These are phyloP conservation scores for Sesia bembeciformis DNA, from an alignment of 2,888 invertebrate genomes.

Conservation along the genomic window DNA sequence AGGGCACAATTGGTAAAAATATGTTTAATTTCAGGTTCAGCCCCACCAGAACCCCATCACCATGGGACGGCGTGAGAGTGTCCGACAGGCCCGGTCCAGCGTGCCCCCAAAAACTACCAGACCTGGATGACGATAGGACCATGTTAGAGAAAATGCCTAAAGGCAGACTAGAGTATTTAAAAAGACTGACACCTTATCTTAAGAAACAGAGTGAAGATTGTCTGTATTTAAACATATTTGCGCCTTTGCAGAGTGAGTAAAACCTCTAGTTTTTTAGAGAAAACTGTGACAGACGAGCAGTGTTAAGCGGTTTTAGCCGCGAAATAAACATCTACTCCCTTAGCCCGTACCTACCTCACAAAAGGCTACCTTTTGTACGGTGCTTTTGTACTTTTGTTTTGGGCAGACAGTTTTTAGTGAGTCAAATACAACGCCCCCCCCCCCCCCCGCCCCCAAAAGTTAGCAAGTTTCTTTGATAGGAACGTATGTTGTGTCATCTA, in stretches of 20 bases:
- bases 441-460: too few relatives aligned
- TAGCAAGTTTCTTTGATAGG: too few relatives aligned
- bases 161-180: constrained; percentile 91
- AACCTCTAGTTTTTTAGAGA: too few relatives aligned
- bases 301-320: too few relatives aligned
- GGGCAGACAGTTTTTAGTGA: too few relatives aligned
- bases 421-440: too few relatives aligned
- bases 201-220: constrained; percentile 98
- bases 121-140: constrained; percentile 86
- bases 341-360: too few relatives aligned
- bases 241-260: constrained; percentile 92
- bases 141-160: constrained; percentile 90
- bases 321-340: too few relatives aligned
- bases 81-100: constrained; percentile 89
- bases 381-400: too few relatives aligned
- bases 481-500: too few relatives aligned
- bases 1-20: too few relatives aligned
- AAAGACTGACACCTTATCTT: constrained; percentile 91
- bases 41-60: constrained; percentile 93
- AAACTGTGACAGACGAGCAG: not conserved
- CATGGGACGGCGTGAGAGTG: constrained; percentile 91
- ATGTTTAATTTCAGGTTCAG: constrained; percentile 79
- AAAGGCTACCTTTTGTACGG: too few relatives aligned
- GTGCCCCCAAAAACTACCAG: constrained; percentile 92
- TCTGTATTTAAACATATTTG: constrained; percentile 96